Percentiles rank a stretch among this genome's conserved stretches.
phyloP scores from a whole-genome alignment of 2,797 vertebrate species.

The Poeciliopsis infans region DNA sequence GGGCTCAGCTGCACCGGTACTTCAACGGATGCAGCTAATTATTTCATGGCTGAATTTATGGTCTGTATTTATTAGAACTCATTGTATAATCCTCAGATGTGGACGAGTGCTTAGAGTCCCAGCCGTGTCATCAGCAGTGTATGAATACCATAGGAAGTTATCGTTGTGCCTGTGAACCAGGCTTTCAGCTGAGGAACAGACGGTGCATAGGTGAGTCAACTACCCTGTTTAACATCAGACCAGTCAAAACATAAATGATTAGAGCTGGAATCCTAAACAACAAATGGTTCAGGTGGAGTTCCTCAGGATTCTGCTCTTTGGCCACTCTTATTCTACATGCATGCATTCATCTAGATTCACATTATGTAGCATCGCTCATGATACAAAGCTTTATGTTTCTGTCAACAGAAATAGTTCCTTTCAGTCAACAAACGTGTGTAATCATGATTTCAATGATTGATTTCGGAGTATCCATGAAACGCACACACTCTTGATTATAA shows the following conservation, averaged over 20 bases:
- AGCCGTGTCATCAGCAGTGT: conserved; percentile 91
- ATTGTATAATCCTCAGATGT: conserved; percentile 81
- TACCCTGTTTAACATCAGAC: background rate
- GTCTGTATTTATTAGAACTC: background rate
- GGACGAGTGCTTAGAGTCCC: conserved; percentile 94
- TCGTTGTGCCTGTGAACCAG: conserved; percentile 93
- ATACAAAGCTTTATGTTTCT: background rate
- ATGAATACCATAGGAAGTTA: conserved; percentile 95
- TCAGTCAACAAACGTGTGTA: background rate
- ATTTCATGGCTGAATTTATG: background rate
- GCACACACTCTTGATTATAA: no score
- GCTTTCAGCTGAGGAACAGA: conserved; percentile 91
- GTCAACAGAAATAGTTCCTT: background rate
- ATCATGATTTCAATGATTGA: background rate
- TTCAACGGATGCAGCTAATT: background rate
- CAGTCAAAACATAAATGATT: background rate
- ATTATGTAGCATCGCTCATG: background rate
- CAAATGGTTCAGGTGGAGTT: background rate
- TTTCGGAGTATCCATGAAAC: no score
- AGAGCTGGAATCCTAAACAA: background rate
- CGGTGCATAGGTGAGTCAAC: conserved; percentile 88
- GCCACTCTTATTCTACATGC: background rate
- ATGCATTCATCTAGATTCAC: background rate
- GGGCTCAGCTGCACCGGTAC: conserved; percentile 90
- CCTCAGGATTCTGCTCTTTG: background rate